These are phyloP conservation scores for Anableps anableps DNA, from an alignment of 2,797 vertebrate genomes.

Conservation along the genomic window DNA sequence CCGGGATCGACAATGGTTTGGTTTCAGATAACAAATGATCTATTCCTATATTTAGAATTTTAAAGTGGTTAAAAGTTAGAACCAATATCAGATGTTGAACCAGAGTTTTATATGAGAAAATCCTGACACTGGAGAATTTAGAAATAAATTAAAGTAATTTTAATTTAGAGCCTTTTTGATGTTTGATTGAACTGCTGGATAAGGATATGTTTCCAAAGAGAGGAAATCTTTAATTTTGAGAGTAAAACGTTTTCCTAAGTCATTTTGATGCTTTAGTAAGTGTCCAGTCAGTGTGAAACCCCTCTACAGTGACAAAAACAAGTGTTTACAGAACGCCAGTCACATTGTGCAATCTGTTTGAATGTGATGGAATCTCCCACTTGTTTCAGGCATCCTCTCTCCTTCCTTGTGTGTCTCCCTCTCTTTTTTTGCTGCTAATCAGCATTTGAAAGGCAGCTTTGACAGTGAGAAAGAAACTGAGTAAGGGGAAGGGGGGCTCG, in stretches of 20 bases:
- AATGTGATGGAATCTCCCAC: conserved; percentile 83
- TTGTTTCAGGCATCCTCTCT: conserved; percentile 75
- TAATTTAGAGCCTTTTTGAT: background rate
- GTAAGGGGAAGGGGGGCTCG: conserved; percentile 56
- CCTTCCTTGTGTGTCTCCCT: conserved; percentile 51
- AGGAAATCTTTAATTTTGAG: background rate
- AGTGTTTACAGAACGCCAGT: conserved; percentile 59
- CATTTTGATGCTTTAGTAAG: background rate
- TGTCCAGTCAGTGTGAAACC: background rate
- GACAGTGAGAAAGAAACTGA: conserved; percentile 85
- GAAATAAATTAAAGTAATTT: background rate
- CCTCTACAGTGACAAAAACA: conserved; percentile 39
- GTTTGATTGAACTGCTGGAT: background rate
- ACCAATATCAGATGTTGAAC: background rate
- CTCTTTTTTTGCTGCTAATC: conserved; percentile 83
- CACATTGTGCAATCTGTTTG: conserved; percentile 69
- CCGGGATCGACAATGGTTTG: background rate
- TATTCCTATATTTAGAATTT: background rate
- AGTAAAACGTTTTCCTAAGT: conserved; percentile 2
- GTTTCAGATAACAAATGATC: background rate
- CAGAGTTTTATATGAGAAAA: background rate
- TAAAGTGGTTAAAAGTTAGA: background rate
- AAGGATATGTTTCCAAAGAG: background rate
- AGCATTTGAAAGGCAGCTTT: conserved; percentile 89
- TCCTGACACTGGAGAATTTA: background rate